Evolutionary conservation across 2,797 vertebrate species (phyloP), one percentile per base, ranked within the genome.

Genomic region (Calcarius lapponicus): DNA sequence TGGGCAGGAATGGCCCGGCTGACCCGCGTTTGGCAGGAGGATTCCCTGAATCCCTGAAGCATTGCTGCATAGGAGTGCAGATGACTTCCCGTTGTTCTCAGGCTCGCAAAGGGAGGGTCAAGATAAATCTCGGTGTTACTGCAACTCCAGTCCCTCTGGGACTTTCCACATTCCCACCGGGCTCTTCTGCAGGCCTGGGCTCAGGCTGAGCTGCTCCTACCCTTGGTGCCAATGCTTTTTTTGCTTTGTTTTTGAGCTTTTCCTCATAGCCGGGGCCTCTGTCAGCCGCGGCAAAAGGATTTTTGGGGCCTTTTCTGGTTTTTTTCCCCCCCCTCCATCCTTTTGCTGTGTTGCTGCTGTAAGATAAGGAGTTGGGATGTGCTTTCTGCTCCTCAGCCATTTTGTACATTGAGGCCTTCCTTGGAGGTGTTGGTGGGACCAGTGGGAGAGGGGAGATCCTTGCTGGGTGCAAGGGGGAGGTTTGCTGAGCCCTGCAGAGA

Each of bases 111-210:
- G 92, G 93, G 90, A 95, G 91, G 83, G 83, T 94, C 91, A 60
- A 42, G 88, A 93, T 29, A 42, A 88, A 90, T 81, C 1, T 56
- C 95, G 87, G 93, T 81, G 88, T 76, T 95, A 61, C 86, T 78
- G 96, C 95, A 94, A 92, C 92, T 97, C 92, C 93, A 80, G 91
- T 95, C 92, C 81, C 89, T 80, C 93, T 93, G 91, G 91, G 96
- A 92, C 89, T 93, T 96, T 48, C 84, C 88, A 83, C 28, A 14
- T 92, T 82, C 82, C 92, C 93, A 69, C 81, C 3, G 50, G 87
- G 86, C 80, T 86, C 71, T 61, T 90, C 72, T 3, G 64, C 87
- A 65, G 84, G 62, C 73, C 86, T 84, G 80, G 51, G 29, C 42
- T 76, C 28, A 21, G 51, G 16, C 28, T 26, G 25, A 36, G 48